Percentiles rank a stretch among this genome's conserved stretches.
phyloP scores from a whole-genome alignment of 2,113 vertebrate genomes.

The Diglossa brunneiventris region DNA sequence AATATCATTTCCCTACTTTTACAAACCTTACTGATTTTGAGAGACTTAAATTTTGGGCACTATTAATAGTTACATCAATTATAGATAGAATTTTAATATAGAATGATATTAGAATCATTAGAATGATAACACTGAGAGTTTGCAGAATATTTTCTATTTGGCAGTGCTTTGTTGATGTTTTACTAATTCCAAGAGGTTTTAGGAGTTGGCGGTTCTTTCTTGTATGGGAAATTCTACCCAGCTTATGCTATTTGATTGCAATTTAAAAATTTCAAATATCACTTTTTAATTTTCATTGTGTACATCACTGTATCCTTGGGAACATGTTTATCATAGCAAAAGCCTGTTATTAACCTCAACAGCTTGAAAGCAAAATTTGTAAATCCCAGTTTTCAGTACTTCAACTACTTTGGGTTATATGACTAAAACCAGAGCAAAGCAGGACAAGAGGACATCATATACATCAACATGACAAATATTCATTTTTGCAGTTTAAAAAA shows the following conservation, averaged over 20 bases:
- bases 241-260: neutral
- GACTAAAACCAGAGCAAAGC: conserved; percentile 9
- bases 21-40: conserved; percentile 44
- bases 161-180: neutral
- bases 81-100: conserved; percentile 18
- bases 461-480: neutral
- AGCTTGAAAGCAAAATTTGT: neutral
- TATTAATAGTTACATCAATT: neutral
- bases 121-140: conserved; percentile 4
- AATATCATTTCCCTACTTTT: conserved; percentile 56
- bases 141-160: neutral
- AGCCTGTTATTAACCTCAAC: neutral
- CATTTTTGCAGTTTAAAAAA: neutral
- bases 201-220: neutral
- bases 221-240: neutral
- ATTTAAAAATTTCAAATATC: neutral
- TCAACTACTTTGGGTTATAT: neutral
- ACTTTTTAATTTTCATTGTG: neutral
- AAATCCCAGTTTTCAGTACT: neutral
- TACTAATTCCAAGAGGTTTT: neutral
- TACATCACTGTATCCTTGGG: neutral
- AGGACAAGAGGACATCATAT: neutral
- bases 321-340: neutral
- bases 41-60: conserved; percentile 6
- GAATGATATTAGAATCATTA: neutral